Evolutionary conservation across 2,888 invertebrate genomes (phyloP).

Genomic region (Molorchus minor): DNA sequence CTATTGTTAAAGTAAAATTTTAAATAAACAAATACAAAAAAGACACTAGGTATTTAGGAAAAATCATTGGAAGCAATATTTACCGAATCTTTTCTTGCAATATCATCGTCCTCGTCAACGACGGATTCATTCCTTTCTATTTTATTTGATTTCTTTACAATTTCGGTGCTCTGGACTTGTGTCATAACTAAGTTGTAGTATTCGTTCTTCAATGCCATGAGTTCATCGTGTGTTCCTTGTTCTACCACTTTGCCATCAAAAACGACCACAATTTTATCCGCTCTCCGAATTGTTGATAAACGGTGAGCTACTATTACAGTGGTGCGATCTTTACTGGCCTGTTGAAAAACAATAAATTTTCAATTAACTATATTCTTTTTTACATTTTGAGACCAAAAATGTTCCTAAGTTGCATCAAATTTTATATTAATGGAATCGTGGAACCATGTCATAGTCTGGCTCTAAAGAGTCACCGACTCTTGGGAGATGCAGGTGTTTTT

Average conservation of each 20-base stretch:
- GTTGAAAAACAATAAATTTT: constrained; percentile 38
- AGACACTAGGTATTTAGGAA: no score
- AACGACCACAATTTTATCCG: constrained; percentile 78
- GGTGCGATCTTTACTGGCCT: constrained; percentile 78
- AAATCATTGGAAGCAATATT: no score
- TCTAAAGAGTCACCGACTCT: no score
- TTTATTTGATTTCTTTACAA: constrained; percentile 1
- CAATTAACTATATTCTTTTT: no score
- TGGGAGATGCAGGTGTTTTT: no score
- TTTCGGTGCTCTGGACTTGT: constrained; percentile 61
- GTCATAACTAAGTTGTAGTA: constrained; percentile 77
- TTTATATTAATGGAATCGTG: no score
- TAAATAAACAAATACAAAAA: no score
- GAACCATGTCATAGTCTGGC: no score
- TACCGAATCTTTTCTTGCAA: constrained; percentile 21
- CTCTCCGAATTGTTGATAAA: constrained; percentile 76
- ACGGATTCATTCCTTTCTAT: constrained; percentile 11
- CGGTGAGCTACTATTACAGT: constrained; percentile 84
- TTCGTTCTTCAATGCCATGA: constrained; percentile 72
- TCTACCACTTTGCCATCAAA: constrained; percentile 75
- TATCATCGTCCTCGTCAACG: constrained; percentile 29
- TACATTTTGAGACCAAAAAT: no score
- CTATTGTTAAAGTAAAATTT: no score
- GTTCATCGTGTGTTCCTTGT: constrained; percentile 73
- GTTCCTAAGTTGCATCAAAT: no score